Evolutionary conservation across 2,113 vertebrate genomes (phyloP).

Genomic region (Caracal caracal): DNA sequence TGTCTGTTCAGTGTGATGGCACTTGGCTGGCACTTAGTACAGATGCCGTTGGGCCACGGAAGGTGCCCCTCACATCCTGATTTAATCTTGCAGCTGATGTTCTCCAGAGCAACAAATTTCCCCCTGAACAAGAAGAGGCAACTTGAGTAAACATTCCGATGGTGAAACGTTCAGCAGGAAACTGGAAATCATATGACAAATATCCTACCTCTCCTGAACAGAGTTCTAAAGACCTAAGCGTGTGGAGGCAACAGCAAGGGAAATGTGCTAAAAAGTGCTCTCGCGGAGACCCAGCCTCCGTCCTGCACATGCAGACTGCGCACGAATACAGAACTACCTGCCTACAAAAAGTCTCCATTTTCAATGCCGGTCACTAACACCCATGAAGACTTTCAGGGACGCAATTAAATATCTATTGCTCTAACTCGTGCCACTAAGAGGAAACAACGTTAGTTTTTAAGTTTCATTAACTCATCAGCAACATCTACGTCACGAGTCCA

Average conservation of each 20-base stretch:
- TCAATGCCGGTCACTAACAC: neutral
- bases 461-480: neutral
- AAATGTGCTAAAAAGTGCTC: accelerated
- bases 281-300: neutral
- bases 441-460: neutral
- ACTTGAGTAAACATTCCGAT: no score
- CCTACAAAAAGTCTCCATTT: neutral
- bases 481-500: neutral
- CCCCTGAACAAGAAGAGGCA: conserved; percentile 86
- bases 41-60: conserved; percentile 98
- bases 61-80: conserved; percentile 97
- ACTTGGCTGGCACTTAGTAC: conserved; percentile 98
- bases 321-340: no score
- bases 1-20: conserved; percentile 98
- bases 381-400: neutral
- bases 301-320: neutral
- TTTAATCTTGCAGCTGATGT: conserved; percentile 99
- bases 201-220: neutral
- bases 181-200: neutral
- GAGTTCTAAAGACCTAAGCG: neutral
- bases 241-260: no score
- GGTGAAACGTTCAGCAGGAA: neutral
- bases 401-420: accelerated
- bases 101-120: conserved; percentile 98
- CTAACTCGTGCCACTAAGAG: neutral